A percentile compares a stretch with the other conserved stretches of the same genome.
Conservation (phyloP, 2,888 invertebrate genomes). For the Stenurella melanura region DNA sequence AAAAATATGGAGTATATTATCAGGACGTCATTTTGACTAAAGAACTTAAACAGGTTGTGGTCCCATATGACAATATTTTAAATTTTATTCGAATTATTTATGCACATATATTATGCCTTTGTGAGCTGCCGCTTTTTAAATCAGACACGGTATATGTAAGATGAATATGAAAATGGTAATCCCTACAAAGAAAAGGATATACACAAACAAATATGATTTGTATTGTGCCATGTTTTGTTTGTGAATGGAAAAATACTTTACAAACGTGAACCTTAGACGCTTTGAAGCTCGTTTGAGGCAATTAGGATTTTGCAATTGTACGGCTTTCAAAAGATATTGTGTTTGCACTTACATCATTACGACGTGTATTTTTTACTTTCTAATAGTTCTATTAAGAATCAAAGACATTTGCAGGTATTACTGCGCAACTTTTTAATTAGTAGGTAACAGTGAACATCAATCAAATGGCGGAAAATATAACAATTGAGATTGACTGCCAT, state of each 20-base stretch:
- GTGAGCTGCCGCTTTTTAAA: conserved; percentile 66
- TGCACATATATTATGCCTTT: conserved; percentile 68
- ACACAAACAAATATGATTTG: conserved; percentile 66
- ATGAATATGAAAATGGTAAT: conserved; percentile 65
- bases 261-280: conserved; percentile 24
- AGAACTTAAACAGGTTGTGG: conserved; percentile 66
- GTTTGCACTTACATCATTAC: conserved; percentile 41
- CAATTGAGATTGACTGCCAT: background rate
- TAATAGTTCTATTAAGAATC: conserved; percentile 13
- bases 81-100: conserved; percentile 68
- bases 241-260: conserved; percentile 45
- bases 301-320: conserved; percentile 49
- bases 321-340: conserved; percentile 42
- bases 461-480: conserved; percentile 3
- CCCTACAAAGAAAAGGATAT: conserved; percentile 60
- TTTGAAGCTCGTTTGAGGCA: conserved; percentile 45
- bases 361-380: conserved; percentile 35
- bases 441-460: background rate
- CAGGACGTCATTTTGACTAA: conserved; percentile 63
- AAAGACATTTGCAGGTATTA: conserved; percentile 1
- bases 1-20: conserved; percentile 63
- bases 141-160: conserved; percentile 63
- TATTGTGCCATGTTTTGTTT: conserved; percentile 53
- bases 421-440: conserved; percentile 12
- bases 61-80: conserved; percentile 66